These are phyloP conservation scores for Acarapis woodi DNA, from an alignment of 1,140 invertebrate species.

Conservation along the genomic window DNA sequence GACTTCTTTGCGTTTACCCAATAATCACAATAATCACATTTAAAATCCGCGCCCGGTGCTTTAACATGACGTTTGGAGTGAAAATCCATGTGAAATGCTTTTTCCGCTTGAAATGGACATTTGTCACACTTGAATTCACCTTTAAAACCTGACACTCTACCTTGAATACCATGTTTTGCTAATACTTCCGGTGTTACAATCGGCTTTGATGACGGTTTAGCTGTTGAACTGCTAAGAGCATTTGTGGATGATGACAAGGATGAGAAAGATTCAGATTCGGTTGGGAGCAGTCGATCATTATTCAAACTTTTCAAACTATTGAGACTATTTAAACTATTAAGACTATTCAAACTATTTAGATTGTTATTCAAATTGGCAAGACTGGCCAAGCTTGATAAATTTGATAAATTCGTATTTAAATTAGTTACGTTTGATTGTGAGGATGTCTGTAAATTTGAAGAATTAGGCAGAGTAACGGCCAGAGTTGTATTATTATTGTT, in stretches of 20 bases:
- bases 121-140: conserved; percentile 25
- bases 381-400: no score
- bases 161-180: neutral
- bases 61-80: conserved; percentile 41
- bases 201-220: no score
- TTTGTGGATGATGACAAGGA: no score
- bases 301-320: no score
- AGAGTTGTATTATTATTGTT: neutral
- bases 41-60: conserved; percentile 33
- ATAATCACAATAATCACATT: conserved; percentile 41
- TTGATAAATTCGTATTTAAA: no score
- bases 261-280: neutral
- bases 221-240: neutral
- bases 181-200: neutral
- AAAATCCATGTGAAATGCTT: conserved; percentile 28
- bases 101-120: conserved; percentile 38
- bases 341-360: no score
- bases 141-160: conserved; percentile 3
- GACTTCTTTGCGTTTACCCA: conserved; percentile 14
- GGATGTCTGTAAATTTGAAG: neutral
- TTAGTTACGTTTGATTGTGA: no score
- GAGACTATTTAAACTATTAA: no score
- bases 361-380: no score
- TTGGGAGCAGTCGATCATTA: neutral
- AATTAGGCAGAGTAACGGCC: neutral